phyloP scores from a whole-genome alignment of 2,113 vertebrate genomes.

The Motacilla tschutschensis region DNA sequence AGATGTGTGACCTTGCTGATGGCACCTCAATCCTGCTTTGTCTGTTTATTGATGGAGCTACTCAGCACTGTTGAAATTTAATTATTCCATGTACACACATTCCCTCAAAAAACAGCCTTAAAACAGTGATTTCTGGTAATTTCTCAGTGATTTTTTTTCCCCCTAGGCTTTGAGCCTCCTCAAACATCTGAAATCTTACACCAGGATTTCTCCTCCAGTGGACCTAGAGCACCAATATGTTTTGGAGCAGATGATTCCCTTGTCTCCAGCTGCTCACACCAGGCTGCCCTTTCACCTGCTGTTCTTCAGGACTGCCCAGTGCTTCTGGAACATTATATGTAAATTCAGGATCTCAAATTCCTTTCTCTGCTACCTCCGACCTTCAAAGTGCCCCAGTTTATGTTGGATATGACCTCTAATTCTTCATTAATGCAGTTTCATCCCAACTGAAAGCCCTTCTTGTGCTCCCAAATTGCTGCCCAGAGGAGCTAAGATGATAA shows the following conservation, averaged over 20 bases:
- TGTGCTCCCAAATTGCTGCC: background rate
- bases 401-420: background rate
- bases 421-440: background rate
- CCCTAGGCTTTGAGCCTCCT: conserved; percentile 86
- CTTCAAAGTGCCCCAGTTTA: background rate
- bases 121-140: background rate
- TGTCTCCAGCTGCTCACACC: conserved; percentile 75
- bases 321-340: conserved; percentile 93
- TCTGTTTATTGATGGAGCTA: background rate
- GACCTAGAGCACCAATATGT: conserved; percentile 86
- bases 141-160: background rate
- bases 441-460: background rate
- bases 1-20: background rate
- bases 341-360: conserved; percentile 40
- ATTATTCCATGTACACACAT: background rate
- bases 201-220: conserved; percentile 79
- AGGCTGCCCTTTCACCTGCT: conserved; percentile 92
- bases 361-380: background rate
- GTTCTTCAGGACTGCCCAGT: conserved; percentile 83
- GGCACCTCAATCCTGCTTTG: background rate
- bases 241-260: conserved; percentile 77
- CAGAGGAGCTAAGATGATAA: background rate
- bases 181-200: conserved; percentile 90
- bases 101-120: background rate
- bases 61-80: background rate